A percentile compares a stretch with the other conserved stretches of the same genome.
phyloP scores from a whole-genome alignment of 1,140 invertebrate genomes.

The Bombus polaris region DNA sequence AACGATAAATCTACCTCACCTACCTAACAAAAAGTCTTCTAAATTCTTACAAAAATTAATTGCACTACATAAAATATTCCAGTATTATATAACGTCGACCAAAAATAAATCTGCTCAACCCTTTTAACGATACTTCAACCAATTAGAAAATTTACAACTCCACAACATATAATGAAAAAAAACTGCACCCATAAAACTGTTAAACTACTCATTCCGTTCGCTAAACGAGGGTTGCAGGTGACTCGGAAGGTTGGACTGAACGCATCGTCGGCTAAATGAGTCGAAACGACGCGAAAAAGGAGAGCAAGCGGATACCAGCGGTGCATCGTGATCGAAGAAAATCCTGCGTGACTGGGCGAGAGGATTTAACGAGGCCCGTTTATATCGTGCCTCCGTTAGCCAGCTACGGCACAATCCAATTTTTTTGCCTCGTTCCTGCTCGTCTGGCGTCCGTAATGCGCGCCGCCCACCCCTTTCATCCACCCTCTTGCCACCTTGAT shows the following conservation, averaged over 20 bases:
- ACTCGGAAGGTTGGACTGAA: not conserved
- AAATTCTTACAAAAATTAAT: too few species aligned
- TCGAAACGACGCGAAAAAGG: not conserved
- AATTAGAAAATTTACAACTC: not conserved
- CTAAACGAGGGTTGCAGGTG: not conserved
- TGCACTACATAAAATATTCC: not conserved
- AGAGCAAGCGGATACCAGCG: not conserved
- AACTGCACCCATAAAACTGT: not conserved
- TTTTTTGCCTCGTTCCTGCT: constrained; percentile 47
- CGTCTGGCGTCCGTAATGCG: constrained; percentile 54
- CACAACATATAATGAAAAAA: not conserved
- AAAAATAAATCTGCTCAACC: not conserved
- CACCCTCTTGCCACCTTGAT: constrained; percentile 56
- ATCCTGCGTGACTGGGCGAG: constrained; percentile 66
- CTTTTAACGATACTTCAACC: not conserved
- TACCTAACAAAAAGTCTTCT: too few species aligned
- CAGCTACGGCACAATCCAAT: constrained; percentile 59
- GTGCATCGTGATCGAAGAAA: constrained; percentile 55
- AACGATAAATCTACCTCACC: too few species aligned
- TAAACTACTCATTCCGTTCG: not conserved
- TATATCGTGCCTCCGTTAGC: constrained; percentile 62
- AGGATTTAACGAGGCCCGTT: constrained; percentile 68
- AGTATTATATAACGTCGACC: too few species aligned
- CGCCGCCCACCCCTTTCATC: constrained; percentile 61
- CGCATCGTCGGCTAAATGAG: not conserved